Evolutionary conservation across 2,113 vertebrate genomes (phyloP), one percentile per base, ranked within the genome.

Genomic region (Paracanthobrama guichenoti): DNA sequence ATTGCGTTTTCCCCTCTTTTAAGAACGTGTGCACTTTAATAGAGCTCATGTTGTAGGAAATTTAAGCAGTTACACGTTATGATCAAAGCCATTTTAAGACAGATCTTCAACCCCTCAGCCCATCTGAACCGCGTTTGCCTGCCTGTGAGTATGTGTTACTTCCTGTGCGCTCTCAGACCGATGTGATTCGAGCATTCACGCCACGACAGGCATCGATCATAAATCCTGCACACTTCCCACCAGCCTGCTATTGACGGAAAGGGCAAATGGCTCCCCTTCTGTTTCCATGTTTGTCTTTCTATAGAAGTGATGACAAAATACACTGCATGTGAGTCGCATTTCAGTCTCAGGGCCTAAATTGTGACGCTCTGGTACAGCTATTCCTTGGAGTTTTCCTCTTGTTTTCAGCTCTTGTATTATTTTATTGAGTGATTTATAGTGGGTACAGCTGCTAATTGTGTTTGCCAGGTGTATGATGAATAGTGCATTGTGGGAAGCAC

Each of bases 181-280:
- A 86, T 90, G 87, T 89, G 85, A 82, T 55, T 90, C 57, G 44
- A 88, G 84, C 24, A 22, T 42, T 81, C 89, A 59, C 59, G 22
- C 81, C 46, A 86, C 86, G 81, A 87, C 91, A 91, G 83, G 39
- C 84, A 90, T 92, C 88, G 88, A 88, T 93, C 91, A 86, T 82
- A 89, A 73, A 87, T 86, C 42, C 87, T 73, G 50, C 85, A 85
- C 85, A 88, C 86, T 89, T 86, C 86, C 79, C 66, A 48, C 82
- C 86, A 86, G 90, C 84, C 89, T 69, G 85, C 87, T 79, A 79
- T 85, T 64, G 83, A 74, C 55, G 87, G 76, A 84, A 59, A 87
- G 87, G 87, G 88, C 87, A 88, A 92, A 91, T 89, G 87, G 66
- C 62, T 77, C 14, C 46, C 84, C 69, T 22, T 79, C 57, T 86